Evolutionary conservation across 2,797 vertebrate genomes (phyloP), one percentile per base, ranked within the genome.

Genomic region (Tauraco hartlaubi): DNA sequence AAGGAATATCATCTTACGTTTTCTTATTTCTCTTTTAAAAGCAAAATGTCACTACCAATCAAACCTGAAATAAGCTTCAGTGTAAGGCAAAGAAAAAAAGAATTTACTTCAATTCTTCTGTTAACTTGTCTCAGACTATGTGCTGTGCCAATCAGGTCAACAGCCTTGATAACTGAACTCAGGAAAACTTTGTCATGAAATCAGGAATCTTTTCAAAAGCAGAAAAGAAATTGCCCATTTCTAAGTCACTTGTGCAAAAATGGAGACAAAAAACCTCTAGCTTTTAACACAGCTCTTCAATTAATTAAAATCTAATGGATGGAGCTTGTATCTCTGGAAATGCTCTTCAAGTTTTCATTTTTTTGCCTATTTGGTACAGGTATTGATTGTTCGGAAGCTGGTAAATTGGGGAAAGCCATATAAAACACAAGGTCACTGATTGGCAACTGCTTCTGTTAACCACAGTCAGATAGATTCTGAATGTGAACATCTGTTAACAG

Each of bases 261-360:
- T 16, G 1, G 2, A n/a, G 12, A 20, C 2, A 93, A 93, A 88
- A 95, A 83, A 1, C 74, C 51, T 90, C 67, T 91, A 55, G 22
- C 21, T 86, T 59, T 76, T 92, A 81, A 96, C 35, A 83, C 28
- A 91, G 35, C 61, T 92, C 71, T 96, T 95, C 48, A 79, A 25
- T 90, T 90, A 91, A 93, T 96, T 84, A 93, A 95, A 77, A 81
- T 94, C 28, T 69, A 85, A 93, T 74, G 13, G 82, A 46, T 77
- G 54, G 86, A 79, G 37, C 71, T 94, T 94, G 44, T 75, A 94
- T 25, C 39, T 90, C 69, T 86, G 75, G 77, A 95, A 95, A 93
- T 72, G 23, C 11, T 52, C 17, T 92, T 93, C 37, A 69, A 93
- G 31, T 83, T 92, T 95, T 88, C 25, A 10, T 61, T 94, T 94